phyloP scores from a whole-genome alignment of 2,113 vertebrate genomes.

The Thomomys bottae region DNA sequence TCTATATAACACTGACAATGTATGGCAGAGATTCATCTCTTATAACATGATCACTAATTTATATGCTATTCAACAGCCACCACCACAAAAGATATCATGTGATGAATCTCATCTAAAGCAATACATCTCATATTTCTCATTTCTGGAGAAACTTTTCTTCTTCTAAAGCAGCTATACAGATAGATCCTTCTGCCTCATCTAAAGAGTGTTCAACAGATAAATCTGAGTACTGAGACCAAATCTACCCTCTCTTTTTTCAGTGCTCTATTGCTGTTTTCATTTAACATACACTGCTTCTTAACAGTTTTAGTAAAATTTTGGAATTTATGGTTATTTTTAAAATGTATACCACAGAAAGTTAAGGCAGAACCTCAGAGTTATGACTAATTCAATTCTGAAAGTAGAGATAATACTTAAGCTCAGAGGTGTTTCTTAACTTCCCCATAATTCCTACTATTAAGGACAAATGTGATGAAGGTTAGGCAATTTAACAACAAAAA shows the following conservation, averaged over 20 bases:
- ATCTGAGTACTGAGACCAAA: neutral
- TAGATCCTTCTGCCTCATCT: neutral
- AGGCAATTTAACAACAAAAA: slow-evolving; percentile 33
- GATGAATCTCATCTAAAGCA: neutral
- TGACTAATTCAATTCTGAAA: slow-evolving; percentile 33
- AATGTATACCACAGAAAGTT: slow-evolving; percentile 39
- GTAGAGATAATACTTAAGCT: slow-evolving; percentile 1
- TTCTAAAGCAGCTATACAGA: neutral
- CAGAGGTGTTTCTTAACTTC: neutral
- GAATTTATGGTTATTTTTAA: slow-evolving; percentile 38
- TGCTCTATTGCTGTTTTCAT: neutral
- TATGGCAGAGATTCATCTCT: neutral
- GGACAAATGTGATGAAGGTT: slow-evolving; percentile 27
- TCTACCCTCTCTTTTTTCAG: neutral
- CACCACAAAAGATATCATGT: slow-evolving; percentile 11
- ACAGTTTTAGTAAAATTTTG: neutral
- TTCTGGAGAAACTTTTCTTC: neutral
- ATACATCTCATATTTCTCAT: neutral
- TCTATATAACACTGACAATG: neutral
- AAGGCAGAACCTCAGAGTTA: slow-evolving; percentile 30
- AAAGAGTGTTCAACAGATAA: neutral
- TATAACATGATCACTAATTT: neutral
- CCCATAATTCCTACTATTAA: neutral
- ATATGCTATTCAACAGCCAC: neutral
- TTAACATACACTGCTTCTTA: neutral